These are phyloP conservation scores for sheep (Ovis aries) DNA, from an alignment of 2,113 vertebrate species.

Conservation along the genomic window DNA sequence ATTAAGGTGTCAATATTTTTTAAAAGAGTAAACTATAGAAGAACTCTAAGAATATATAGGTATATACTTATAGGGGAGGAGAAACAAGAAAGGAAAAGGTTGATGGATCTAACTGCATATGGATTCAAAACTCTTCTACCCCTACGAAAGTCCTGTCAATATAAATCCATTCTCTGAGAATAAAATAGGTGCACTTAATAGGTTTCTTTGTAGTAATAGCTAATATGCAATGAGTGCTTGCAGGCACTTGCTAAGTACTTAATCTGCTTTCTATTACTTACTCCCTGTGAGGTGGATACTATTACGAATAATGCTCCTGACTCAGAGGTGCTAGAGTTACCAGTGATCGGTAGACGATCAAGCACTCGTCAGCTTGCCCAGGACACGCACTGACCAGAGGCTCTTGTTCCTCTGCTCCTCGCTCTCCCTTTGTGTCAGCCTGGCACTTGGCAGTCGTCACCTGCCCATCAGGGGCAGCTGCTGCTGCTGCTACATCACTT, in stretches of 20 bases:
- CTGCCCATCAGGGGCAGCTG: neutral
- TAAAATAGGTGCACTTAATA: neutral
- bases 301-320: neutral
- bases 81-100: neutral
- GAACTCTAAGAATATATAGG: neutral
- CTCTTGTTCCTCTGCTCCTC: neutral
- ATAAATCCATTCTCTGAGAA: neutral
- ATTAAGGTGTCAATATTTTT: neutral
- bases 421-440: neutral
- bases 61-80: neutral
- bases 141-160: neutral
- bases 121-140: neutral
- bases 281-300: neutral
- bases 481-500: neutral
- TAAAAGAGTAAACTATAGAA: neutral
- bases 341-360: neutral
- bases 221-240: neutral
- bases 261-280: neutral
- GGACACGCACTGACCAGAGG: neutral
- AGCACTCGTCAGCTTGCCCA: neutral
- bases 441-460: neutral
- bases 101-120: neutral
- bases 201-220: neutral
- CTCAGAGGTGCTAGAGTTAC: neutral
- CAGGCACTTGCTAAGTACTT: neutral